Conservation (phyloP, 1,140 invertebrate species). For the Conus betulinus region DNA sequence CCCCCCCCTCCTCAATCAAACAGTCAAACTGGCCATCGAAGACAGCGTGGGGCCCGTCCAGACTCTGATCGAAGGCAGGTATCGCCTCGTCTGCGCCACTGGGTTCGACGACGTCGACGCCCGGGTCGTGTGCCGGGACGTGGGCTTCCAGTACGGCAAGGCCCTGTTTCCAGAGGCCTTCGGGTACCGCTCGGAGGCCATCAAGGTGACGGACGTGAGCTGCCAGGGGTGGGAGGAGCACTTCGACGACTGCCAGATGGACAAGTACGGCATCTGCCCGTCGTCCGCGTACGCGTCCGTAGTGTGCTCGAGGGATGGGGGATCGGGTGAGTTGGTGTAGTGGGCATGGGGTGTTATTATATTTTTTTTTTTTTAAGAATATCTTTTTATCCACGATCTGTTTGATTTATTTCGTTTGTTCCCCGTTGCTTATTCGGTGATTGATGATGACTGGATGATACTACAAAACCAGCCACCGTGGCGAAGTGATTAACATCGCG, state of each 20-base stretch:
- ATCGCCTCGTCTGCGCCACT: slow-evolving; percentile 62
- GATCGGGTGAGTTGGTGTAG: not conserved
- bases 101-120: slow-evolving; percentile 50
- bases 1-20: too few relatives aligned
- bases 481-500: too few relatives aligned
- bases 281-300: slow-evolving; percentile 61
- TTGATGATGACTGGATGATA: too few relatives aligned
- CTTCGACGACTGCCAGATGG: slow-evolving; percentile 48
- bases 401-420: too few relatives aligned
- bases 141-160: slow-evolving; percentile 56
- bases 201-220: slow-evolving; percentile 34
- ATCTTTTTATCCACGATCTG: too few relatives aligned
- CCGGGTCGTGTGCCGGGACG: slow-evolving; percentile 57
- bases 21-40: not conserved
- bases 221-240: slow-evolving; percentile 54
- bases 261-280: slow-evolving; percentile 19
- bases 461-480: too few relatives aligned
- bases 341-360: not conserved
- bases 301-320: slow-evolving; percentile 51
- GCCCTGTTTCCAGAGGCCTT: slow-evolving; percentile 47
- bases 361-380: not conserved
- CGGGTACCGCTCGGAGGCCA: not conserved
- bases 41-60: slow-evolving; percentile 49
- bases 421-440: too few relatives aligned
- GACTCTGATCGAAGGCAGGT: slow-evolving; percentile 48